Base-by-base conservation (phyloP, 1,140 invertebrate species). In the Metaphire vulgaris region DNA sequence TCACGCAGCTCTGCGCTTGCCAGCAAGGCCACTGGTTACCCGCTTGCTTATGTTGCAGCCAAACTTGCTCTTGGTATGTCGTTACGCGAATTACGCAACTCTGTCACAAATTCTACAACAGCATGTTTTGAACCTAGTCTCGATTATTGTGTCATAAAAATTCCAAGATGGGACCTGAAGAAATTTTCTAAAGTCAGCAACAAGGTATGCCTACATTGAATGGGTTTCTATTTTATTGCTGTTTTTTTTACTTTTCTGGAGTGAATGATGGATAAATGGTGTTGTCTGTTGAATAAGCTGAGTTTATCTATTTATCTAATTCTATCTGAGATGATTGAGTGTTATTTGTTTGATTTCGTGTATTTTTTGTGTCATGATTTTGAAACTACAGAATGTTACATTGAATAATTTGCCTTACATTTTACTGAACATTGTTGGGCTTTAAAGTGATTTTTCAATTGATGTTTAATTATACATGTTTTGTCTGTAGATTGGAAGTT, bases 101-200 rank as follows among this genome's bases (percentile, higher is more conserved):
- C 93, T 0, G 97, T 99, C 0, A 99, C 97, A 14, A 92, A 92
- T 28, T 90, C 91, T n/a, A 99, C 97, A 0, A 99, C 97, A 0
- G 97, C 98, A 6, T 99, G 97, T 83, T 99, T 99, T 86, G 98
- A 99, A 85, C 98, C 98, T 0, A 98, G 95, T 86, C 88, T 99
- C 71, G 98, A 99, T 89, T 99, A 99, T 83, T 99, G 96, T 87
- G 97, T 99, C 1, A 96, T 99, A 0, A 91, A 91, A 88, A 95
- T 99, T 81, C 97, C 97, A 0, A 89, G 98, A 81, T 99, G 97
- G 97, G 98, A 99, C 89, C 88, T 99, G 41, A 91, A 92, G 72
- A 99, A 99, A 86, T 99, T 99, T 85, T 91, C 92, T 33, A 89
- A 93, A 79, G 97, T 99, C 1, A 94, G 92, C 81, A 97, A 94